phyloP scores from a whole-genome alignment of 2,797 vertebrate species.

The Mormyrops attenuatus region DNA sequence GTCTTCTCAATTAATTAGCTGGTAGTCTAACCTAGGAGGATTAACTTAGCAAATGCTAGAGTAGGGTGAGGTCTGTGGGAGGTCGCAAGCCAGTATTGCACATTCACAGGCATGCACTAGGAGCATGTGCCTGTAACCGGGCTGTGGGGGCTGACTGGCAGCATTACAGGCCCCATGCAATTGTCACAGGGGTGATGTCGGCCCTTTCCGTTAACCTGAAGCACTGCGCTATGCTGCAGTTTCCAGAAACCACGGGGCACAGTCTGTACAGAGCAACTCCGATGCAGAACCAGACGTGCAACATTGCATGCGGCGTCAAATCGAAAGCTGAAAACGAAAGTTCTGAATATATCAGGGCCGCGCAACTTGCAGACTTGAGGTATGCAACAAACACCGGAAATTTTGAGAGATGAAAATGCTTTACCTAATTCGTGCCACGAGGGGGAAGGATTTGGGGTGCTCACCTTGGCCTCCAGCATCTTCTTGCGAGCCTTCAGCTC shows the following conservation, averaged over 20 bases:
- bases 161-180: slow-evolving; percentile 2
- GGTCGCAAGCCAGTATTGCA: background rate
- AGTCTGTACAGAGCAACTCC: background rate
- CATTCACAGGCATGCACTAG: background rate
- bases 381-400: background rate
- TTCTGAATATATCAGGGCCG: background rate
- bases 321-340: background rate
- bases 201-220: background rate
- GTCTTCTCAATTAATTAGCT: background rate
- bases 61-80: background rate
- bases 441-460: background rate
- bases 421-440: background rate
- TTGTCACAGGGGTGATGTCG: slow-evolving; percentile 11
- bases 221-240: background rate
- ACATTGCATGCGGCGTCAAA: background rate
- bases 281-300: background rate
- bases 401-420: background rate
- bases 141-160: slow-evolving; percentile 12
- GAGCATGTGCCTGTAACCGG: slow-evolving; percentile 17
- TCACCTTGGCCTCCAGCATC: slow-evolving; percentile 84
- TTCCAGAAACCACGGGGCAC: slow-evolving; percentile 19
- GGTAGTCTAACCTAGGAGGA: background rate
- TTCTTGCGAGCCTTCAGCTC: slow-evolving; percentile 91
- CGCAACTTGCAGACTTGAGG: background rate
- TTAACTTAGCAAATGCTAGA: background rate